Percentiles rank a stretch among this genome's conserved stretches.
Conservation (phyloP, 2,113 vertebrate genomes). For the Scartelaos histophorus region DNA sequence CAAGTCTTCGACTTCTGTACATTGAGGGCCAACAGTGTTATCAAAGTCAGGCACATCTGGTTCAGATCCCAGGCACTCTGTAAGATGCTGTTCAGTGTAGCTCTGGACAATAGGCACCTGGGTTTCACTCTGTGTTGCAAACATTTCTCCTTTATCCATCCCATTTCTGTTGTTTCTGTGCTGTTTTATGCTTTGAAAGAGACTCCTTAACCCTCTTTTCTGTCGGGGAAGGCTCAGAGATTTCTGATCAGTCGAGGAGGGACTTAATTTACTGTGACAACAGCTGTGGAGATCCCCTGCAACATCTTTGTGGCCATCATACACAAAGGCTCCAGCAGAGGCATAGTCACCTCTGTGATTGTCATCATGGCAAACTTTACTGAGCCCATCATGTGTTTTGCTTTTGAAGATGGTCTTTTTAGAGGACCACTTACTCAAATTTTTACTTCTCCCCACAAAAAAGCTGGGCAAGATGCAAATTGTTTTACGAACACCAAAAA, state of each 20-base stretch:
- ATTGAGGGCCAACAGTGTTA: constrained; percentile 55
- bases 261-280: constrained; percentile 61
- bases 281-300: constrained; percentile 59
- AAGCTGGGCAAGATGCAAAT: constrained; percentile 94
- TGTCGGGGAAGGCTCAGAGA: constrained; percentile 78
- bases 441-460: constrained; percentile 86
- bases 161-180: constrained; percentile 85
- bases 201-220: constrained; percentile 88
- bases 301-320: constrained; percentile 57
- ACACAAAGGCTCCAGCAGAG: constrained; percentile 69
- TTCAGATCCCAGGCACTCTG: constrained; percentile 69
- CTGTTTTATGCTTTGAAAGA: constrained; percentile 91
- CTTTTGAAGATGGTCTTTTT: constrained; percentile 90
- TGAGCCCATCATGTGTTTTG: constrained; percentile 88
- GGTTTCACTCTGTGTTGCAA: constrained; percentile 55
- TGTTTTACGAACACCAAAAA: constrained; percentile 90
- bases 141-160: constrained; percentile 75
- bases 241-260: constrained; percentile 79
- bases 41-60: constrained; percentile 71
- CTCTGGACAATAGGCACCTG: constrained; percentile 62
- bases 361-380: constrained; percentile 71
- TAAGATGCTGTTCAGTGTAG: constrained; percentile 35
- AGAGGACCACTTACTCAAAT: constrained; percentile 77
- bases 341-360: constrained; percentile 42
- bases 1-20: constrained; percentile 42